These are phyloP conservation scores for Mythimna vitellina DNA, from an alignment of 2,888 invertebrate species.

Conservation along the genomic window DNA sequence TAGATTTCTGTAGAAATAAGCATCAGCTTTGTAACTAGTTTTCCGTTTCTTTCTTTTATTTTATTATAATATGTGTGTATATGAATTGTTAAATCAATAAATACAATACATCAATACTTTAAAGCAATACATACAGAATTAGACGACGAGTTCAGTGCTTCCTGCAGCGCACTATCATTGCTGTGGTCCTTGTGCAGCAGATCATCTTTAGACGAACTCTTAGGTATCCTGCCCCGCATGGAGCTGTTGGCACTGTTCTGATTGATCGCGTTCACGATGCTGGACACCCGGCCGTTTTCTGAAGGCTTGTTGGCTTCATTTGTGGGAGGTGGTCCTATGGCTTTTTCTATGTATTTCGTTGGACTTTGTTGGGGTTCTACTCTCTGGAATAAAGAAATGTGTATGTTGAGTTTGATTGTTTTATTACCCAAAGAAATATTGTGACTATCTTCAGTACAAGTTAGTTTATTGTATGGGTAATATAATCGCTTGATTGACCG, in stretches of 20 bases:
- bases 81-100: no score
- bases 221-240: conserved; percentile 82
- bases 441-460: neutral
- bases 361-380: conserved; percentile 88
- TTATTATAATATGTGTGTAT: no score
- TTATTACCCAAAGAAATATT: neutral
- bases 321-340: conserved; percentile 76
- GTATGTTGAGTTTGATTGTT: neutral
- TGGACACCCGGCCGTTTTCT: conserved; percentile 87
- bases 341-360: conserved; percentile 84
- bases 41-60: no score
- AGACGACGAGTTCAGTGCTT: conserved; percentile 85
- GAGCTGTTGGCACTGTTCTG: conserved; percentile 78
- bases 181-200: conserved; percentile 80
- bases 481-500: no score
- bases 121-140: conserved; percentile 80
- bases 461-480: no score
- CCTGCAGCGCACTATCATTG: conserved; percentile 80
- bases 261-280: conserved; percentile 86
- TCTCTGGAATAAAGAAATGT: conserved; percentile 74
- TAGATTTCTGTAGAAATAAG: no score
- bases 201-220: conserved; percentile 87
- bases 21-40: no score
- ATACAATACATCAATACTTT: no score
- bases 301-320: conserved; percentile 68